These are phyloP conservation scores for Octodon degus DNA, from an alignment of 2,113 vertebrate species.

Conservation along the genomic window DNA sequence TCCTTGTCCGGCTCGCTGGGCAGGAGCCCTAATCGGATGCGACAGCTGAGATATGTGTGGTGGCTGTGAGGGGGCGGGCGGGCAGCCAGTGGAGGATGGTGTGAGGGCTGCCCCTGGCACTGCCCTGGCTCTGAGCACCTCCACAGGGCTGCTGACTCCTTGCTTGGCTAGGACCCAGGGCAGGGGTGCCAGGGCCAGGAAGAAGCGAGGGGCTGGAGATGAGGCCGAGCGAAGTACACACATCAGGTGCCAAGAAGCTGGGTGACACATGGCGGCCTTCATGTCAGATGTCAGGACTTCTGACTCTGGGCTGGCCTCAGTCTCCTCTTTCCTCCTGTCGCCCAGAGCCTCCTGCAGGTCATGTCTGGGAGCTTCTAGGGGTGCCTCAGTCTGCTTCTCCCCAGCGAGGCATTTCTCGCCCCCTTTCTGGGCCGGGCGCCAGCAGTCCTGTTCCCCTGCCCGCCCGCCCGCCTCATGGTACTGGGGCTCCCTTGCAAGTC, in stretches of 20 bases:
- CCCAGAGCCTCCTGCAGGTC: slow-evolving; percentile 19
- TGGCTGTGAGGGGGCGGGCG: slow-evolving; percentile 66
- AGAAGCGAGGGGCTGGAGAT: not conserved
- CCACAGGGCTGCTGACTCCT: slow-evolving; percentile 50
- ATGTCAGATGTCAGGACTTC: not conserved
- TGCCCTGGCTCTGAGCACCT: slow-evolving; percentile 56
- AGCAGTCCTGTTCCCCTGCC: slow-evolving; percentile 70
- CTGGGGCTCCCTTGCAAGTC: slow-evolving; percentile 59
- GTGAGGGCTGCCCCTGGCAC: slow-evolving; percentile 69
- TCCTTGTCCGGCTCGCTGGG: slow-evolving; percentile 80
- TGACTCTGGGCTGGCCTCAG: not conserved
- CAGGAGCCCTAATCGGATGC: slow-evolving; percentile 81
- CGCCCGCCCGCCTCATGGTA: slow-evolving; percentile 55
- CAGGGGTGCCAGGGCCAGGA: slow-evolving; percentile 47
- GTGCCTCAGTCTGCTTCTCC: slow-evolving; percentile 20
- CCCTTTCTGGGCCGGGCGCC: slow-evolving; percentile 70
- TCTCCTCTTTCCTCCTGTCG: not conserved
- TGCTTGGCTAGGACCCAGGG: slow-evolving; percentile 1
- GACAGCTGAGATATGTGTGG: slow-evolving; percentile 83
- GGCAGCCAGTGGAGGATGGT: slow-evolving; percentile 49
- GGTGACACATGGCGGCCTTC: not conserved
- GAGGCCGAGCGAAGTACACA: not conserved
- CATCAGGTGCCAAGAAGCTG: not conserved
- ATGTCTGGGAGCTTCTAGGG: slow-evolving; percentile 61
- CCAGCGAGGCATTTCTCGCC: slow-evolving; percentile 65